These are phyloP conservation scores for Apodemus agrarius DNA, from an alignment of 2,797 vertebrate genomes.

Conservation along the genomic window DNA sequence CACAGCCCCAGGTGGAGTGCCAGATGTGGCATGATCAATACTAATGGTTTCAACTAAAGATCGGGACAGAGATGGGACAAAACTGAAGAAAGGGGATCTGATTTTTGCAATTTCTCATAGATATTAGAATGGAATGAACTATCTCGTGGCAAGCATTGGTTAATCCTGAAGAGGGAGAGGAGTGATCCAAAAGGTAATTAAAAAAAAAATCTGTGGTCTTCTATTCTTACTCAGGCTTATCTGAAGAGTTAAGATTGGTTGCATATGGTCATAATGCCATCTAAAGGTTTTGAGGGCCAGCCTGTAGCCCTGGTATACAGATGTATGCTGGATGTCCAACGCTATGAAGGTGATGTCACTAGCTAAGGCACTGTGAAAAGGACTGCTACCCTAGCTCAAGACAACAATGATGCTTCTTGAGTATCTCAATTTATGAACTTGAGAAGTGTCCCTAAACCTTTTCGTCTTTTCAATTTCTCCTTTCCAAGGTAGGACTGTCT, in stretches of 20 bases:
- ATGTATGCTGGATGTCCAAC: neutral
- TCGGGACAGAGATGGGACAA: neutral
- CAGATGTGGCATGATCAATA: neutral
- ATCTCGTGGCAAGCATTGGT: neutral
- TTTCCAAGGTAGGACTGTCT: neutral
- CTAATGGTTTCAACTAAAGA: neutral
- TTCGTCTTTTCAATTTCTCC: neutral
- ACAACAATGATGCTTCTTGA: neutral
- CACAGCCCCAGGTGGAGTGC: neutral
- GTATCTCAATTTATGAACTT: neutral
- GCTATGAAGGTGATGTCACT: neutral
- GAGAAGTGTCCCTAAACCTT: no score
- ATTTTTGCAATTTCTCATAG: neutral
- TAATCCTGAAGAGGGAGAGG: neutral
- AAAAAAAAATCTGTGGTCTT: neutral
- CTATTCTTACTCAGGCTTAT: neutral
- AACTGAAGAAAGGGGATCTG: neutral
- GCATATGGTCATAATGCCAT: neutral
- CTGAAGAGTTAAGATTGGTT: no score
- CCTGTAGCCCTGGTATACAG: no score
- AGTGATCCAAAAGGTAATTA: neutral
- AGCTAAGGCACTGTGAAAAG: neutral
- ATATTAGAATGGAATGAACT: neutral
- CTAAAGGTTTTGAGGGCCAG: neutral
- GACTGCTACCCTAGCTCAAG: fast-evolving